phyloP scores from a whole-genome alignment of 2,797 vertebrate species.

The Thaleichthys pacificus region DNA sequence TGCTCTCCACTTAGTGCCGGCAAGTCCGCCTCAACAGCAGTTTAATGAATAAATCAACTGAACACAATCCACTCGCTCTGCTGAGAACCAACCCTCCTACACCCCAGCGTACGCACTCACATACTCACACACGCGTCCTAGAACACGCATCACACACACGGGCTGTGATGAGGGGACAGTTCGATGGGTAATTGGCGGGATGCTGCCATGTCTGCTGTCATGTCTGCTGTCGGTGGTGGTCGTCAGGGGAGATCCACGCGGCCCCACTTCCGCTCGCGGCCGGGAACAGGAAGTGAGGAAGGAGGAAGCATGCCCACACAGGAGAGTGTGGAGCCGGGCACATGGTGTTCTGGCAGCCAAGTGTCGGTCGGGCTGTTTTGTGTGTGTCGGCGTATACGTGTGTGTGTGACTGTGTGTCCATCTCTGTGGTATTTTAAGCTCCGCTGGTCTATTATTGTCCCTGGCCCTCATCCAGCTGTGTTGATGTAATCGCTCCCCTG shows the following conservation, averaged over 20 bases:
- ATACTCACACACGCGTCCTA: background rate
- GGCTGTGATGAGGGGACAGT: background rate
- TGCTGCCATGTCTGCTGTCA: too few relatives aligned
- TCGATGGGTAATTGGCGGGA: background rate
- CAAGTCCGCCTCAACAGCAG: background rate
- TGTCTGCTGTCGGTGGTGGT: background rate
- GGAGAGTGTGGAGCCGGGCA: slow-evolving; percentile 30
- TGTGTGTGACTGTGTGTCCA: slow-evolving; percentile 15
- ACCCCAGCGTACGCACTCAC: background rate
- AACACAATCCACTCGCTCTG: background rate
- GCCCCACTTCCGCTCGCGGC: slow-evolving; percentile 54
- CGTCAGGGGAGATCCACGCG: slow-evolving; percentile 19
- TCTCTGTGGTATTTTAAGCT: slow-evolving; percentile 45
- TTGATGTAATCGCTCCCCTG: slow-evolving; percentile 44
- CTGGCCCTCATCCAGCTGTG: slow-evolving; percentile 48
- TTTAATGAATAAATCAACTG: background rate
- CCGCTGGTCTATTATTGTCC: slow-evolving; percentile 44
- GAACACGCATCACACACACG: background rate
- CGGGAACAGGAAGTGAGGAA: slow-evolving; percentile 65
- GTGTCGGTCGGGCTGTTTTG: background rate
- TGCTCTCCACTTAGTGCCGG: background rate
- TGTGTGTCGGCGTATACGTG: slow-evolving; percentile 15
- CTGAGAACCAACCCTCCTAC: background rate
- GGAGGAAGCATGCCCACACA: slow-evolving; percentile 37
- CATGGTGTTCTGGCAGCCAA: slow-evolving; percentile 39